A percentile compares a stretch with the other conserved stretches of the same genome.
phyloP scores from a whole-genome alignment of 2,888 invertebrate species.

The Papilio gigon region DNA sequence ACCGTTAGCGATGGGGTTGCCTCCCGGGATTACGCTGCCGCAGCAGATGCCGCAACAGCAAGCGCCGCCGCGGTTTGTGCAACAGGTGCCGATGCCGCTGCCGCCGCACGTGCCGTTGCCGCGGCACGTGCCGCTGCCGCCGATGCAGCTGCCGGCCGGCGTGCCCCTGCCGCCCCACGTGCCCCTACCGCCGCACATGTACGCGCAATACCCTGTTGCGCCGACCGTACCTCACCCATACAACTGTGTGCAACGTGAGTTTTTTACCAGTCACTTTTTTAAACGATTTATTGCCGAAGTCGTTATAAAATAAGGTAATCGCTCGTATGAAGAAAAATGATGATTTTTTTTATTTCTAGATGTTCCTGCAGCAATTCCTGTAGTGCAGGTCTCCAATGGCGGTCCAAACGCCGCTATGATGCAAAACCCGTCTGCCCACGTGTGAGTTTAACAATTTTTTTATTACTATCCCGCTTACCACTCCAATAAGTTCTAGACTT shows the following conservation, averaged over 20 bases:
- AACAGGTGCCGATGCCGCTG: not conserved
- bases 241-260: not conserved
- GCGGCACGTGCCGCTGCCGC: constrained; percentile 20
- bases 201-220: not conserved
- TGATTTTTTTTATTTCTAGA: not conserved
- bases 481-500: too few species aligned
- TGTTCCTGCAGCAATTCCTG: not conserved
- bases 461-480: too few species aligned
- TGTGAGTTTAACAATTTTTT: not conserved
- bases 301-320: too few species aligned
- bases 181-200: not conserved
- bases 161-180: constrained; percentile 40
- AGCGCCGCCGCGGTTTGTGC: constrained; percentile 2
- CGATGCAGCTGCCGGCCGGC: constrained; percentile 39
- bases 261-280: too few species aligned
- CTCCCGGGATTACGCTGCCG: constrained; percentile 45
- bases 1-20: constrained; percentile 22
- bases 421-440: not conserved
- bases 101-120: constrained; percentile 40
- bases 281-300: too few species aligned
- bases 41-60: constrained; percentile 23
- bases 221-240: not conserved
- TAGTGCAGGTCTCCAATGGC: too few species aligned
- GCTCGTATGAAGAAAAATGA: too few species aligned
- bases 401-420: not conserved